These are phyloP conservation scores for Kradibia gibbosae DNA, from an alignment of 1,140 invertebrate species.

Conservation along the genomic window DNA sequence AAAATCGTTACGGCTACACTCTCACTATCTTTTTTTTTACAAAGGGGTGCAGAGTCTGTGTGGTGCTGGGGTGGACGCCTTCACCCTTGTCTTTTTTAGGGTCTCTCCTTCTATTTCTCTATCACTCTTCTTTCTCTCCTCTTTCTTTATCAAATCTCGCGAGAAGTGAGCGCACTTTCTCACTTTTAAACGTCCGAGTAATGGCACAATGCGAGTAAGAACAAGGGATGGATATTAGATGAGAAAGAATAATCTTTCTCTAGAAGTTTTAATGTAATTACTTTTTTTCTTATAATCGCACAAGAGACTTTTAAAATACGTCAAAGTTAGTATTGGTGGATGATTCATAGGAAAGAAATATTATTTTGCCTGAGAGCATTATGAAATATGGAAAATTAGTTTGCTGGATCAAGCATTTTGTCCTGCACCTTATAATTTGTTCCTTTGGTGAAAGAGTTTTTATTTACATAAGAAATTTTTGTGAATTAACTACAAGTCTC, in stretches of 20 bases:
- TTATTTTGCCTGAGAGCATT: background rate
- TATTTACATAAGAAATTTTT: no score
- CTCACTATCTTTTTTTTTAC: constrained; percentile 59
- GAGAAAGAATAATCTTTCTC: constrained; percentile 44
- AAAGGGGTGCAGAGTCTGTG: constrained; percentile 42
- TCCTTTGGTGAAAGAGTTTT: background rate
- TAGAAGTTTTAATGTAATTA: constrained; percentile 49
- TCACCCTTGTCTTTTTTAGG: constrained; percentile 55
- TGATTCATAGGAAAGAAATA: constrained; percentile 33
- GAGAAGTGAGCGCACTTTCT: constrained; percentile 18
- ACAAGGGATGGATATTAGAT: constrained; percentile 34
- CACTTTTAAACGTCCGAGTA: constrained; percentile 27
- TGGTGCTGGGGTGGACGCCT: constrained; percentile 57
- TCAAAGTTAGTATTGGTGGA: background rate
- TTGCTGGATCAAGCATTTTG: background rate
- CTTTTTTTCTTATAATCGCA: constrained; percentile 37
- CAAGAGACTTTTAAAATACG: constrained; percentile 10
- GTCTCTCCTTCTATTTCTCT: background rate
- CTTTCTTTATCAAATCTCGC: constrained; percentile 46
- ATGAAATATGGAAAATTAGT: background rate
- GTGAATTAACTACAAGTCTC: no score
- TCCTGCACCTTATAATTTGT: background rate
- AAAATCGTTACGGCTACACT: constrained; percentile 67
- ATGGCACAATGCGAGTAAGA: constrained; percentile 32
- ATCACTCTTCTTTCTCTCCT: constrained; percentile 8